Evolutionary conservation across 2,888 invertebrate genomes (phyloP), one percentile per base, ranked within the genome.

Genomic region (Linnaemya vulpina): DNA sequence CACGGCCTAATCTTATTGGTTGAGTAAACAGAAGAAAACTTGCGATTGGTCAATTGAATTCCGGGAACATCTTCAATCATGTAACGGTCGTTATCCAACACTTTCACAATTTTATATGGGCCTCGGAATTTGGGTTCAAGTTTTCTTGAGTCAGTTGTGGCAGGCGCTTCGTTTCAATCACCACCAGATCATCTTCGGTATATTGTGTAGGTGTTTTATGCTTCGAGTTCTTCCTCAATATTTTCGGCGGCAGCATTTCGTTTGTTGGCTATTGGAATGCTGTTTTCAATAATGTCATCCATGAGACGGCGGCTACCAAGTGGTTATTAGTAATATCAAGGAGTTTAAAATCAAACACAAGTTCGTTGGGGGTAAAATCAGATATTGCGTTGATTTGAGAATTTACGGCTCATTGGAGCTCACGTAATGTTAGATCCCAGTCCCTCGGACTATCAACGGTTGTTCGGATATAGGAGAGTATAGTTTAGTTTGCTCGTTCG

Each of bases 401-500:
- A 38, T 70, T 78, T 15, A 51, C 51, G 9, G 68, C 17, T 51
- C 68, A 51, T 53, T 70, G 70, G 10, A 70, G 53, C 22, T 55
- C 40, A 15, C 53, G 30, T 22, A 70, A 40, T 10, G 53, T 30
- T 9, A 15, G 15, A 15, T 58, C 30, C 25, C 30, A 58, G 30
- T 58, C 22, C 30, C n/a, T n/a, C 5, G 30, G 8, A 7, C 15
- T 30, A 58, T 58, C n/a, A n/a, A n/a, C n/a, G n/a, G n/a, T n/a
- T n/a, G n/a, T n/a, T n/a, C n/a, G n/a, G n/a, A n/a, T n/a, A 58
- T 58, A 30, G 7, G 46, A 35, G 35, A 73, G 30, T 9, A 74
- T 74, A 9, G 38, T 58, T 46, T 63, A 46, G 43, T 75, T 60
- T 13, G 68, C 81, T 2, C 75, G 17, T 55, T 79, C 74, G 25